phyloP scores from a whole-genome alignment of 2,113 vertebrate species.

The Pelecanoides urinatrix region DNA sequence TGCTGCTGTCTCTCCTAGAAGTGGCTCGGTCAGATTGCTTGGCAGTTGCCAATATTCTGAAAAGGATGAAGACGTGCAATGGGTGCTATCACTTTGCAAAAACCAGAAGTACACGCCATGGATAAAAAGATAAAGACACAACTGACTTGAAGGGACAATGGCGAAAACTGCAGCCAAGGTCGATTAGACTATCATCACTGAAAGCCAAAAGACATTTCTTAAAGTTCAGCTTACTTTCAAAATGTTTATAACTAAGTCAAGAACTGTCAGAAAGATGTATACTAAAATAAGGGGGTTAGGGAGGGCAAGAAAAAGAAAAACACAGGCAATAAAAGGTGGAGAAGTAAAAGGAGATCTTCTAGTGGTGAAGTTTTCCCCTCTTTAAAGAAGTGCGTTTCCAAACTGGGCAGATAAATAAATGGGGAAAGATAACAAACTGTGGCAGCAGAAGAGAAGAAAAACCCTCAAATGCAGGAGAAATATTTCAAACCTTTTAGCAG shows the following conservation, averaged over 20 bases:
- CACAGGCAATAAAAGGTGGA: neutral
- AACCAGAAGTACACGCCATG: neutral
- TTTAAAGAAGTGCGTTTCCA: neutral
- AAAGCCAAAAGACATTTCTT: neutral
- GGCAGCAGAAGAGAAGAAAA: neutral
- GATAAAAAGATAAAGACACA: neutral
- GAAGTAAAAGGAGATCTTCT: neutral
- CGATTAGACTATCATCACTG: neutral
- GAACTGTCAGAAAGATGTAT: neutral
- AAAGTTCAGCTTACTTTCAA: neutral
- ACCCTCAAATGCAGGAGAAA: neutral
- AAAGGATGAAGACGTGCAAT: rapidly evolving
- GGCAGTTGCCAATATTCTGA: neutral
- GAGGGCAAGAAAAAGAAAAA: neutral
- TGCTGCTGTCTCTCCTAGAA: neutral
- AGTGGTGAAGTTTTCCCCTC: neutral
- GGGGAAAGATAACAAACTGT: neutral
- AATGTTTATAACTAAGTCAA: neutral
- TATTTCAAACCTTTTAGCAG: neutral
- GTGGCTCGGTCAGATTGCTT: rapidly evolving
- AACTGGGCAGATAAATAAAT: neutral
- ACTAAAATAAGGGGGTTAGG: neutral
- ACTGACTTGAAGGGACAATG: neutral
- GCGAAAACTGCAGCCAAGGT: neutral
- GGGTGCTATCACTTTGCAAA: neutral